These are phyloP conservation scores for Anthopleura xanthogrammica DNA, from an alignment of 92 coral and sea anemone species.

Conservation along the genomic window DNA sequence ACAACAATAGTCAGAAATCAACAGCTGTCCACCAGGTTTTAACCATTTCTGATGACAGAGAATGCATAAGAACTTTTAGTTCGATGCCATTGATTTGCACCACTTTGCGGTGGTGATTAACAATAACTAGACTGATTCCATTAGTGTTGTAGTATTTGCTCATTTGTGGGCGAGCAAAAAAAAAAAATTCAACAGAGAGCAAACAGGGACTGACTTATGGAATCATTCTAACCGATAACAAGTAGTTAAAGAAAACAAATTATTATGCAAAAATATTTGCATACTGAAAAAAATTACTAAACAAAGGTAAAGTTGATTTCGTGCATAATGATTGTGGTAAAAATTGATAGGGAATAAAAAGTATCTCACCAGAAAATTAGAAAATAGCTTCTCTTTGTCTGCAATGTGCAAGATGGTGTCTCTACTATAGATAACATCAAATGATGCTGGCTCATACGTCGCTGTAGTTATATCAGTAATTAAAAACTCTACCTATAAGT, in stretches of 20 bases:
- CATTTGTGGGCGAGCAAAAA: no score
- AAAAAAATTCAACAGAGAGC: no score
- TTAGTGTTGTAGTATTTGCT: no score
- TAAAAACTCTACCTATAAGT: slow-evolving; percentile 66
- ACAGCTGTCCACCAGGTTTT: slow-evolving; percentile 93
- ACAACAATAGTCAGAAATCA: slow-evolving; percentile 87
- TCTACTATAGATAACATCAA: slow-evolving; percentile 92
- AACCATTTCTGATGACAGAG: slow-evolving; percentile 79
- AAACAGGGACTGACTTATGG: no score
- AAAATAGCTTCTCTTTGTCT: slow-evolving; percentile 78
- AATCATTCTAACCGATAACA: no score
- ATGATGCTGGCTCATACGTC: slow-evolving; percentile 67
- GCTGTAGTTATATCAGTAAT: slow-evolving; percentile 83
- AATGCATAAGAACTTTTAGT: neutral
- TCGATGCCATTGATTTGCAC: no score
- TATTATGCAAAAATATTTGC: neutral
- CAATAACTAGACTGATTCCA: no score
- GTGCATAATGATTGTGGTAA: neutral
- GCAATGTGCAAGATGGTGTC: slow-evolving; percentile 89
- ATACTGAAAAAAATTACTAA: neutral
- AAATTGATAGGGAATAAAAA: neutral
- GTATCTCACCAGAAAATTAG: slow-evolving; percentile 69
- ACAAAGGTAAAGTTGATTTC: neutral
- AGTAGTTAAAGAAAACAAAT: no score
- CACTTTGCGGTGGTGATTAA: no score